phyloP scores from a whole-genome alignment of 2,113 vertebrate genomes.

The Grammomys surdaster region DNA sequence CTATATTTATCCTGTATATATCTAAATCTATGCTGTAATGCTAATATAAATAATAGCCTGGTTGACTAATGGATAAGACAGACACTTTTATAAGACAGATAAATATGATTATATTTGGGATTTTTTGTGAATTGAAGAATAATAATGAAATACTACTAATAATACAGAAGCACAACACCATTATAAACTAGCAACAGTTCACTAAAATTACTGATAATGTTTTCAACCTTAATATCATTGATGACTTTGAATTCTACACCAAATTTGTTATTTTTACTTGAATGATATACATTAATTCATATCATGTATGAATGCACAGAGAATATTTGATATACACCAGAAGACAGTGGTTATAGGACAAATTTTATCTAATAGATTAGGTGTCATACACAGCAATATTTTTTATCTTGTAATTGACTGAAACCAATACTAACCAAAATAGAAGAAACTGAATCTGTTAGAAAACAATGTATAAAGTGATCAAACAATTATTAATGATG shows the following conservation, averaged over 20 bases:
- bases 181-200: neutral
- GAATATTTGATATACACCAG: neutral
- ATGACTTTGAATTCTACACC: neutral
- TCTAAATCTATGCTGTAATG: neutral
- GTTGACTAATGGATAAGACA: neutral
- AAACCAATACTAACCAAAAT: neutral
- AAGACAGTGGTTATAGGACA: neutral
- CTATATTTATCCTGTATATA: neutral
- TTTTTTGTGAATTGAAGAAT: neutral
- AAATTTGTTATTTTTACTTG: neutral
- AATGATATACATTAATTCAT: neutral
- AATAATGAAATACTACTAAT: neutral
- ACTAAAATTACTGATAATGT: neutral
- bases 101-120: neutral
- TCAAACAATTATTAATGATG: neutral
- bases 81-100: neutral
- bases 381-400: neutral
- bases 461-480: neutral
- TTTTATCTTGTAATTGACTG: neutral
- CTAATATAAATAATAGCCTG: neutral
- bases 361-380: neutral
- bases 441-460: neutral
- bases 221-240: neutral
- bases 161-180: neutral
- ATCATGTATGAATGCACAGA: neutral